These are phyloP conservation scores for Artibeus jamaicensis DNA, from an alignment of 2,797 vertebrate genomes.

Conservation along the genomic window DNA sequence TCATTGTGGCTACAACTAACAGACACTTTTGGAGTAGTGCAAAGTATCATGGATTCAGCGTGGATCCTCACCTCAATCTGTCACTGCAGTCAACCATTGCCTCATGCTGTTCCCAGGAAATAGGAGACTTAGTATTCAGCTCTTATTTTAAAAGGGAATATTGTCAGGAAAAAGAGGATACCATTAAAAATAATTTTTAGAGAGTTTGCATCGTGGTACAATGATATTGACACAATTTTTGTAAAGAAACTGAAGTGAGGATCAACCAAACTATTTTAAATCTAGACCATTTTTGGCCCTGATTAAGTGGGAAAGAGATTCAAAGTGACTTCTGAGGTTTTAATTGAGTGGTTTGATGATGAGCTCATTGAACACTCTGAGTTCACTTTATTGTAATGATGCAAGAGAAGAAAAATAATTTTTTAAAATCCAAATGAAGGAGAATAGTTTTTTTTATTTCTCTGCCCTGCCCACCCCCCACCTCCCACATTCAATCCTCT, in stretches of 20 bases:
- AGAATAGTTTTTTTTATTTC: neutral
- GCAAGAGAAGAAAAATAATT: neutral
- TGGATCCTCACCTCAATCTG: neutral
- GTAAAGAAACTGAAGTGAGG: neutral
- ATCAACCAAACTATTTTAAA: neutral
- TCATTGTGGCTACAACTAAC: neutral
- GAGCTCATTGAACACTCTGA: neutral
- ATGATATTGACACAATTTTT: neutral
- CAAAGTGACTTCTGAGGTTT: neutral
- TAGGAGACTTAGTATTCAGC: neutral
- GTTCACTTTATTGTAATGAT: neutral
- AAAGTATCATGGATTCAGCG: neutral
- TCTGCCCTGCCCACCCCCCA: too few relatives aligned
- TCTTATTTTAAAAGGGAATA: neutral
- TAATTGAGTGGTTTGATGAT: neutral
- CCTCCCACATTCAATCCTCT: too few relatives aligned
- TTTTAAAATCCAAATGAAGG: neutral
- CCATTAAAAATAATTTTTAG: neutral
- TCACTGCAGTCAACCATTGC: neutral
- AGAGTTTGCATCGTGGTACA: neutral
- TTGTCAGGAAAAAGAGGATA: neutral
- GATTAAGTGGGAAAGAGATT: neutral
- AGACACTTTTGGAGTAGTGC: neutral
- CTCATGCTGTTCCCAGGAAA: neutral
- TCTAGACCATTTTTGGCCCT: neutral